These are phyloP conservation scores for Chaenogobius annularis DNA, from an alignment of 2,113 vertebrate genomes.

Conservation along the genomic window DNA sequence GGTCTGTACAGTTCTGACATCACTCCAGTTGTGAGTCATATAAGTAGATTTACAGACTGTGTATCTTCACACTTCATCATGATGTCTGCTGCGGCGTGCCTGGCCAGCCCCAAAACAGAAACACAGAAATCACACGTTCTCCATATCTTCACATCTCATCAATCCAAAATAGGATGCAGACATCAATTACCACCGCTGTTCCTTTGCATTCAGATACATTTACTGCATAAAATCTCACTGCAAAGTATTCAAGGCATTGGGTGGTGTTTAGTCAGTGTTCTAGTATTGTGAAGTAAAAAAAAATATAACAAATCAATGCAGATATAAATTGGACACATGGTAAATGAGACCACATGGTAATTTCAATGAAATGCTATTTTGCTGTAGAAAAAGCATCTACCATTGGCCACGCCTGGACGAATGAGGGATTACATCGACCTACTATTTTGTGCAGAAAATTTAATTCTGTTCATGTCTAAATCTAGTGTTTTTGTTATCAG, in stretches of 20 bases:
- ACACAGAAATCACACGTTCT: constrained; percentile 3
- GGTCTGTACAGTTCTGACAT: neutral
- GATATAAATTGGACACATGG: too few relatives aligned
- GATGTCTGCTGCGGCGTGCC: neutral
- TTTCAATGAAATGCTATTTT: too few relatives aligned
- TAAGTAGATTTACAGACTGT: constrained; percentile 15
- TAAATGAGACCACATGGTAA: too few relatives aligned
- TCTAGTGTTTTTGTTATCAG: too few relatives aligned
- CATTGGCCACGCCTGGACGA: too few relatives aligned
- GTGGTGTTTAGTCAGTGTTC: neutral
- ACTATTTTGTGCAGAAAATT: too few relatives aligned
- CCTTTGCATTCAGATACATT: neutral
- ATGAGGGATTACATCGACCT: too few relatives aligned
- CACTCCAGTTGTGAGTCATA: constrained; percentile 5
- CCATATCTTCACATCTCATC: neutral
- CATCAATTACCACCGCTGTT: neutral
- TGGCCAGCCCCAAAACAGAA: neutral
- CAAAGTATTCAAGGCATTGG: neutral
- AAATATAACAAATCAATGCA: too few relatives aligned
- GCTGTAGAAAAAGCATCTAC: too few relatives aligned
- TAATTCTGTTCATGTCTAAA: too few relatives aligned
- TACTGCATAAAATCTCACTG: neutral
- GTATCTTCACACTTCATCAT: constrained; percentile 11
- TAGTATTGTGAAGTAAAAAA: too few relatives aligned
- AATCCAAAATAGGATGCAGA: neutral